phyloP scores from a whole-genome alignment of 2,888 invertebrate species.

The Yponomeuta malinellus region DNA sequence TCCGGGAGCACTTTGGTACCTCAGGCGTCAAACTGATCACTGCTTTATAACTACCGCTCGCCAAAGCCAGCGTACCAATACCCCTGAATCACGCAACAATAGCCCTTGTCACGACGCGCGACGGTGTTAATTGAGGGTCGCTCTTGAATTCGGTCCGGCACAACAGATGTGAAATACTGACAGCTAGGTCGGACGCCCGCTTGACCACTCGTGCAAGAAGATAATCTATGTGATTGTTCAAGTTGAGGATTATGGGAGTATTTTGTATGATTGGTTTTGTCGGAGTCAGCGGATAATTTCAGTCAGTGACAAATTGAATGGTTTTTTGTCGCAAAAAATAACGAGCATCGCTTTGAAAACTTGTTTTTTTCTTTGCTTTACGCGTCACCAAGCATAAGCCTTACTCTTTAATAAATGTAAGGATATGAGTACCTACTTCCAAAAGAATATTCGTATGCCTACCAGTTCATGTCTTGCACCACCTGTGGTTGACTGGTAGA shows the following conservation, averaged over 20 bases:
- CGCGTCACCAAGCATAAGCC: too few relatives aligned
- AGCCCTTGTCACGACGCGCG: not conserved
- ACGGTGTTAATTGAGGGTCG: not conserved
- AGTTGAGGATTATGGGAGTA: not conserved
- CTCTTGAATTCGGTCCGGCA: not conserved
- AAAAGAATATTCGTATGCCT: too few relatives aligned
- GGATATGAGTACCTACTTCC: too few relatives aligned
- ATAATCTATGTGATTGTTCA: conserved; percentile 12
- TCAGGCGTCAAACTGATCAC: conserved; percentile 39
- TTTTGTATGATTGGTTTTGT: not conserved
- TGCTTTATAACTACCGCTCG: conserved; percentile 22
- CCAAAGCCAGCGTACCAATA: not conserved
- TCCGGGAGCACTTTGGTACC: conserved; percentile 42
- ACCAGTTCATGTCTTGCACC: too few relatives aligned
- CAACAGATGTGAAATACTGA: conserved; percentile 32
- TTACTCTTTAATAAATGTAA: too few relatives aligned
- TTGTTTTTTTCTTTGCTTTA: too few relatives aligned
- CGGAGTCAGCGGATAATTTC: too few relatives aligned
- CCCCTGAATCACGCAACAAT: not conserved
- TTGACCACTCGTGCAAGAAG: conserved; percentile 20
- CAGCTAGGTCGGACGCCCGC: conserved; percentile 24
- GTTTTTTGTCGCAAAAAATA: too few relatives aligned
- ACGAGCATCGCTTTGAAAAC: too few relatives aligned
- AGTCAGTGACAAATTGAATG: too few relatives aligned
- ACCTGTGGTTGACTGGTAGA: too few relatives aligned